Conservation (phyloP, 2,113 vertebrate species). For the Muntiacus reevesi region DNA sequence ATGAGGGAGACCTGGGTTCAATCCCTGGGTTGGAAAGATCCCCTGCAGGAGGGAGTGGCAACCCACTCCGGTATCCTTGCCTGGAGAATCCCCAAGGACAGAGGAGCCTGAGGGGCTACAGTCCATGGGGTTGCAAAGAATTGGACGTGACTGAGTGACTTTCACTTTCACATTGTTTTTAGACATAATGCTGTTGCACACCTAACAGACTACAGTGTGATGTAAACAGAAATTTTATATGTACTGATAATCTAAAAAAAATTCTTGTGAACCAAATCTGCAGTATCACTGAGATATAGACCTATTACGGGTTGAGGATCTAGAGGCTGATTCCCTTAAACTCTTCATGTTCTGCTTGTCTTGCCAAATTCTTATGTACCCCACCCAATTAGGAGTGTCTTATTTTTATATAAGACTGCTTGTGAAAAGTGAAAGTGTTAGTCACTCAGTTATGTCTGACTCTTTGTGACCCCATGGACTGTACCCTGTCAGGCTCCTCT, state of each 20-base stretch:
- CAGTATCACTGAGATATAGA: neutral
- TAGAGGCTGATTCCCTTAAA: neutral
- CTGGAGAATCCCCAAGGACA: neutral
- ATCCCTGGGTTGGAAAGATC: neutral
- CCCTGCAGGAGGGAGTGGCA: neutral
- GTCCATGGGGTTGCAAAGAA: neutral
- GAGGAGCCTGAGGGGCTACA: neutral
- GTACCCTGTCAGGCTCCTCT: neutral
- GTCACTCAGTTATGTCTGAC: neutral
- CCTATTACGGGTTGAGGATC: neutral
- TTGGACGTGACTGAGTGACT: neutral
- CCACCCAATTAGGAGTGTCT: neutral
- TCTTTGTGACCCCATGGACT: neutral
- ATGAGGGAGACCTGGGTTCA: neutral
- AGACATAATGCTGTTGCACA: neutral
- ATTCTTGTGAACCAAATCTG: neutral
- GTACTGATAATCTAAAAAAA: neutral
- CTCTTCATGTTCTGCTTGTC: neutral
- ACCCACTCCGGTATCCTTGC: neutral
- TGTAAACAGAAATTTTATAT: neutral
- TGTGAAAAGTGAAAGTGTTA: neutral
- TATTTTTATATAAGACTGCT: neutral
- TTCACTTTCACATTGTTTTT: neutral
- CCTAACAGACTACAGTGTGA: neutral
- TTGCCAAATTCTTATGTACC: neutral